phyloP scores from a whole-genome alignment of 2,888 invertebrate species.

The Campoplex nolae region DNA sequence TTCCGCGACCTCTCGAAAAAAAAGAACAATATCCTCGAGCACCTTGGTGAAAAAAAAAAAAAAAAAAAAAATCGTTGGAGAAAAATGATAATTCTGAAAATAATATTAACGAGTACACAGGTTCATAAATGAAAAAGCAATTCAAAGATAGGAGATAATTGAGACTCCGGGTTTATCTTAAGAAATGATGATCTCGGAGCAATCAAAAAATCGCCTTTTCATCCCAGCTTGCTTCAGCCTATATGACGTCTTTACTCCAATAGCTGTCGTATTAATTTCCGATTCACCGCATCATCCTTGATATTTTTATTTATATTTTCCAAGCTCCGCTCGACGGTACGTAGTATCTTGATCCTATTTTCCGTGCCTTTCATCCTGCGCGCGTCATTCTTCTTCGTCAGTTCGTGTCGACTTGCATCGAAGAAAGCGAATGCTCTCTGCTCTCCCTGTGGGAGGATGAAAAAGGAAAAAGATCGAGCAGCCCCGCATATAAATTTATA shows the following conservation, averaged over 20 bases:
- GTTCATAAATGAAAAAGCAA: background rate
- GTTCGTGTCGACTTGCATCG: conserved; percentile 24
- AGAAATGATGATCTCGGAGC: conserved; percentile 64
- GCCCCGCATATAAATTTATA: conserved; percentile 1
- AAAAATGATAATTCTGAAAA: background rate
- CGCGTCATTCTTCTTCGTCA: conserved; percentile 17
- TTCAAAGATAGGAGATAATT: conserved; percentile 5
- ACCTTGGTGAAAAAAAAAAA: background rate
- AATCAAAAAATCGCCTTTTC: conserved; percentile 54
- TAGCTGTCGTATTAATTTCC: conserved; percentile 58
- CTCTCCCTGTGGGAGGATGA: background rate
- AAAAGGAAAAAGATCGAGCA: background rate
- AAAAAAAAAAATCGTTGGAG: background rate
- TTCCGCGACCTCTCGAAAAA: conserved; percentile 8
- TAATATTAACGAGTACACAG: background rate
- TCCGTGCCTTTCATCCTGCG: background rate
- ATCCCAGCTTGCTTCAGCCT: conserved; percentile 53
- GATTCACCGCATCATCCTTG: conserved; percentile 45
- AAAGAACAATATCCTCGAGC: background rate
- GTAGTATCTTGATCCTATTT: background rate
- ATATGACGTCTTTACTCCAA: conserved; percentile 47
- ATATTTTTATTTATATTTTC: conserved; percentile 8
- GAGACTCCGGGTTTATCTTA: conserved; percentile 32
- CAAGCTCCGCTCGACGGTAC: background rate
- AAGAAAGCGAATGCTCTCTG: conserved; percentile 7